Base-by-base conservation (phyloP, 2,888 invertebrate genomes). In the Hyppa rectilinea region DNA sequence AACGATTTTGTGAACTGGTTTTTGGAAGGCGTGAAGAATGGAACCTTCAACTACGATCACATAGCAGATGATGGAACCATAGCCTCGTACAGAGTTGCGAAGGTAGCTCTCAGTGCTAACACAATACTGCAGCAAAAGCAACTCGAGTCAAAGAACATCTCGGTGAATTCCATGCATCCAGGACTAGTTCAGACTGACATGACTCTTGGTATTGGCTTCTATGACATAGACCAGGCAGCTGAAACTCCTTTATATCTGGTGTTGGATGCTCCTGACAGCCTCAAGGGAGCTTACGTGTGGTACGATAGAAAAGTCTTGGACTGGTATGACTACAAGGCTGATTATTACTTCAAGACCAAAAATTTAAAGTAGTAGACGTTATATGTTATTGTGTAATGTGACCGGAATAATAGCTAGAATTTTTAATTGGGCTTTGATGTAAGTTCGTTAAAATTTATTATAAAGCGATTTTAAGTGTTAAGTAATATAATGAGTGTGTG, bases 111-210 rank as follows among this genome's bases (percentile, higher is more conserved):
- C 2, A 96, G 96, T 66, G 97, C 97, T 1, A 86, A 98, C 61
- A 96, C 97, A 0, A 92, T 96, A 49, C 90, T 98, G 58, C 97
- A 98, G 82, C 97, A 98, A 85, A 92, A 94, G 47, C 91, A 95
- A 45, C 94, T 98, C 20, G 90, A 90, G 12, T 93, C 96, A 0
- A 96, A 96, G 71, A 96, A 97, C 71, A 96, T 98, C 40, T 81
- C 84, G 0, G 89, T 95, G 1, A 98, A 98, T 89, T 94, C 97
- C 7, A 96, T 97, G 85, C 97, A 97, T 89, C 98, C 98, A 6
- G 98, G 98, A 0, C 96, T 97, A 82, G 98, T 98, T 0, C 96
- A 96, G 75, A 98, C 98, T 0, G 98, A 98, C 85, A 97, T 98
- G 98, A 97, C 97, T 0, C 94, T 93, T 29, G 96, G 96, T 36